Conservation (phyloP, 1,140 invertebrate genomes). For the Hylaeus anthracinus region DNA sequence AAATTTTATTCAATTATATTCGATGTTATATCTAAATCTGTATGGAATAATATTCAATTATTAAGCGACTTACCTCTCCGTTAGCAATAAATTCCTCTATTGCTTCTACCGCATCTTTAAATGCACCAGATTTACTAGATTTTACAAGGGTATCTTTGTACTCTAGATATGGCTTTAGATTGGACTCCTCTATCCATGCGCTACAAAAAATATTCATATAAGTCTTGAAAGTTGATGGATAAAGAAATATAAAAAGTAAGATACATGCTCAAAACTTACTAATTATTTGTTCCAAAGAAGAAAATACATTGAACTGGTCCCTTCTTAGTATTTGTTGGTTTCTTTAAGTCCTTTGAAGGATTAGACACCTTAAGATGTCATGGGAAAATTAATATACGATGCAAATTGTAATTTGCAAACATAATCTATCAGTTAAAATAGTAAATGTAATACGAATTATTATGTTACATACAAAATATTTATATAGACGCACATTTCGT, state of each 20-base stretch:
- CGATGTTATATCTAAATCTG: too few species aligned
- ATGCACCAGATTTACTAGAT: constrained; percentile 88
- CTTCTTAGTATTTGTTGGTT: constrained; percentile 83
- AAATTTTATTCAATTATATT: neutral
- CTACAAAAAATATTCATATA: constrained; percentile 81
- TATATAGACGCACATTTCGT: too few species aligned
- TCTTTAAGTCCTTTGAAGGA: constrained; percentile 86
- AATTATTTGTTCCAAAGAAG: constrained; percentile 96
- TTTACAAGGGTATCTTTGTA: constrained; percentile 91
- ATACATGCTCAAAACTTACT: constrained; percentile 85
- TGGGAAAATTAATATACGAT: constrained; percentile 41
- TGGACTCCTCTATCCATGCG: constrained; percentile 94
- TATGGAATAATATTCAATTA: constrained; percentile 9
- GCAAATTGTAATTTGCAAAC: constrained; percentile 3
- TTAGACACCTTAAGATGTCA: constrained; percentile 85
- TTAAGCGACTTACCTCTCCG: constrained; percentile 82
- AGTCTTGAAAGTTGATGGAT: constrained; percentile 31
- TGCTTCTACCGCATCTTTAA: constrained; percentile 92
- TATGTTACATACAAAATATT: neutral
- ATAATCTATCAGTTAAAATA: neutral
- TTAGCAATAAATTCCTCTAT: constrained; percentile 92
- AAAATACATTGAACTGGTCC: constrained; percentile 90
- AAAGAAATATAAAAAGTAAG: constrained; percentile 30
- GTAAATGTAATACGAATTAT: too few species aligned
- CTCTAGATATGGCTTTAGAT: constrained; percentile 91